Evolutionary conservation across 2,888 invertebrate genomes (phyloP).

Genomic region (Diarsia brunnea): DNA sequence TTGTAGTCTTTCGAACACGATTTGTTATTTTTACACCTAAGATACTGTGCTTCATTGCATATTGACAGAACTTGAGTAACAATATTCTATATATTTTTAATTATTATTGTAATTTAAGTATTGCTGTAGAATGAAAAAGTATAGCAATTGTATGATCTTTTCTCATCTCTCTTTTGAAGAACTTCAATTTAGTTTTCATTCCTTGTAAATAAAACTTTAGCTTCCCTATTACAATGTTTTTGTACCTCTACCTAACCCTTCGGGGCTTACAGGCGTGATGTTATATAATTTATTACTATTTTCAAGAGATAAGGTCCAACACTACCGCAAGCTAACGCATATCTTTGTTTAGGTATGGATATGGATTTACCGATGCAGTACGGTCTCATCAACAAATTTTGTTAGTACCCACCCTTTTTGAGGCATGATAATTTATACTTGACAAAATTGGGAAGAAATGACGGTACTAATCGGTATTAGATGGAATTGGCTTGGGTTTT

Average conservation of each 20-base stretch:
- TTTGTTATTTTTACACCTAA: no score
- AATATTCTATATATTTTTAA: no score
- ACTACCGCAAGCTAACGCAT: slow-evolving; percentile 64
- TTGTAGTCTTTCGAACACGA: no score
- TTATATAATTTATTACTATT: not conserved
- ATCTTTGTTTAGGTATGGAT: slow-evolving; percentile 85
- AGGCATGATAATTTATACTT: slow-evolving; percentile 73
- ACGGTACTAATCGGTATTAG: slow-evolving; percentile 81
- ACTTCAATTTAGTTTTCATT: no score
- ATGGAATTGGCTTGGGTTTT: slow-evolving; percentile 50
- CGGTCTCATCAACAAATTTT: slow-evolving; percentile 85
- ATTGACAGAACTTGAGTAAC: no score
- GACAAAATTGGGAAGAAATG: slow-evolving; percentile 43
- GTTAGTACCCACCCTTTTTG: slow-evolving; percentile 81
- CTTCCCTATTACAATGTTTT: not conserved
- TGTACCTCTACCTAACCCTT: not conserved
- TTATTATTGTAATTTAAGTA: no score
- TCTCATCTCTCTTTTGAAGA: no score
- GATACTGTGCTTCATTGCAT: no score
- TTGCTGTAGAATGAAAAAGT: no score
- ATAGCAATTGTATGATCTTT: no score
- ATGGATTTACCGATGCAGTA: slow-evolving; percentile 85
- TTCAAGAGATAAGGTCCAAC: slow-evolving; percentile 53
- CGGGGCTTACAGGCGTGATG: not conserved
- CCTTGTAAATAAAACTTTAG: no score